Evolutionary conservation across 2,797 vertebrate species (phyloP).

Genomic region (Lutjanus campechanus): DNA sequence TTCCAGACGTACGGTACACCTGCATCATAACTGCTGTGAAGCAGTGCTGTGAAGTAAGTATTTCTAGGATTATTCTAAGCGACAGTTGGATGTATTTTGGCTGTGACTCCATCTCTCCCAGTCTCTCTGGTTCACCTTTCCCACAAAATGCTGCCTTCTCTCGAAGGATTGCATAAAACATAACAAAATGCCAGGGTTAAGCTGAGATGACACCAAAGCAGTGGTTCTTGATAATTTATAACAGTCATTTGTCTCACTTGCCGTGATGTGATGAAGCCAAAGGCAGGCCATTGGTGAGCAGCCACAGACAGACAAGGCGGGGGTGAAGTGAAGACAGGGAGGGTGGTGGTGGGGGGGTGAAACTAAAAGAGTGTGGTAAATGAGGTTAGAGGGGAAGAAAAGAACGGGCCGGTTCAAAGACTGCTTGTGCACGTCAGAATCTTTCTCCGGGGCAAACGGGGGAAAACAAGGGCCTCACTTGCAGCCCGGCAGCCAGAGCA

Average conservation of each 20-base stretch:
- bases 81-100: slow-evolving; percentile 41
- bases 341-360: background rate
- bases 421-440: slow-evolving; percentile 68
- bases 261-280: slow-evolving; percentile 58
- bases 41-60: slow-evolving; percentile 3
- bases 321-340: background rate
- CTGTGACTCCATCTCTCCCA: slow-evolving; percentile 6
- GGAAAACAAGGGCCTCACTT: slow-evolving; percentile 75
- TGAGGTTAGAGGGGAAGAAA: slow-evolving; percentile 72
- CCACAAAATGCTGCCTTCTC: slow-evolving; percentile 36
- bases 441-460: slow-evolving; percentile 71
- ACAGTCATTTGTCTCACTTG: slow-evolving; percentile 68
- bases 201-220: slow-evolving; percentile 58
- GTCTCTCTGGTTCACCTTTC: slow-evolving; percentile 47
- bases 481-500: slow-evolving; percentile 59
- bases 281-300: slow-evolving; percentile 43
- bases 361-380: slow-evolving; percentile 65
- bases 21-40: slow-evolving; percentile 10
- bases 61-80: slow-evolving; percentile 27
- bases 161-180: slow-evolving; percentile 26
- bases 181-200: slow-evolving; percentile 39
- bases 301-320: slow-evolving; percentile 34
- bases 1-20: slow-evolving; percentile 32
- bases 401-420: slow-evolving; percentile 71
- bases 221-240: slow-evolving; percentile 61